Percentiles rank a stretch among this genome's conserved stretches.
Conservation (phyloP, 2,888 invertebrate species). For the Thera obeliscata region DNA sequence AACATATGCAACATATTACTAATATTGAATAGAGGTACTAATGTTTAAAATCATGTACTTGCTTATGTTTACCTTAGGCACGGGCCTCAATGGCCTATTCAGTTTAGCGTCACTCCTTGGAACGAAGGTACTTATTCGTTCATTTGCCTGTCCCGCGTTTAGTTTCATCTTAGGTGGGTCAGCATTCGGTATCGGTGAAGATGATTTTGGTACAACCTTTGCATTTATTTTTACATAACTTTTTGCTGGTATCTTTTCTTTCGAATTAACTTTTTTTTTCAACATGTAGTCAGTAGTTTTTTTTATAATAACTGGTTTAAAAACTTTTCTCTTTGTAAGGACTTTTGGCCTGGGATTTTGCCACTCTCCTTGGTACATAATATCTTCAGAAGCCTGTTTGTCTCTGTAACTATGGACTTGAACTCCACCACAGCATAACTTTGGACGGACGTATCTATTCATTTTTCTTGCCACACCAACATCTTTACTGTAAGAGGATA, state of each 20-base stretch:
- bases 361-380: conserved; percentile 77
- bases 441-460: conserved; percentile 47
- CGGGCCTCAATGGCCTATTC: conserved; percentile 36
- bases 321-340: conserved; percentile 46
- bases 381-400: conserved; percentile 64
- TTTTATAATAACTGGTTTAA: conserved; percentile 40
- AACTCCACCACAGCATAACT: conserved; percentile 65
- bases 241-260: conserved; percentile 29
- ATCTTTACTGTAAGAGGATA: conserved; percentile 17
- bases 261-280: conserved; percentile 44
- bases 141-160: conserved; percentile 1
- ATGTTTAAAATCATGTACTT: not conserved
- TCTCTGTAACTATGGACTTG: conserved; percentile 74
- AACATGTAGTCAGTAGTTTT: conserved; percentile 41
- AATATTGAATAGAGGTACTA: not conserved
- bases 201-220: conserved; percentile 2
- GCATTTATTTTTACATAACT: conserved; percentile 15
- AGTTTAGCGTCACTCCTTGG: conserved; percentile 11
- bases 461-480: conserved; percentile 6
- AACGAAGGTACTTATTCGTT: conserved; percentile 4
- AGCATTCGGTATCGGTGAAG: conserved; percentile 1
- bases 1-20: conserved; percentile 39
- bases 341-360: conserved; percentile 54
- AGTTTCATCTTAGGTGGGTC: conserved; percentile 8
- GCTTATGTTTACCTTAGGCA: conserved; percentile 48